Conservation (phyloP, 2,113 vertebrate genomes). For the Tragelaphus scriptus region DNA sequence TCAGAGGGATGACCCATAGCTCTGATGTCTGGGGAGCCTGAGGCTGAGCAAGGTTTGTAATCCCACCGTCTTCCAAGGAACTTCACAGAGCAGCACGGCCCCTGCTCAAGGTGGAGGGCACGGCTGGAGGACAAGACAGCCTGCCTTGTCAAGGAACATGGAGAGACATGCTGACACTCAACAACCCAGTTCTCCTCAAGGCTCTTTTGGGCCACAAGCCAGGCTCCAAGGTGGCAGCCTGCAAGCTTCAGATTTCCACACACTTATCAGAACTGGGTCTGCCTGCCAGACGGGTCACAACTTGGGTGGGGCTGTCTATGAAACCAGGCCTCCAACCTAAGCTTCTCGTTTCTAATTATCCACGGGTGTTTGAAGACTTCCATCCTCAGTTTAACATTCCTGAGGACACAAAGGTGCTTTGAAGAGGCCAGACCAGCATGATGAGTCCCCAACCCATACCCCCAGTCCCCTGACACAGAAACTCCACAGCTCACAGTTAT, state of each 20-base stretch:
- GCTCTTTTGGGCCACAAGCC: background rate
- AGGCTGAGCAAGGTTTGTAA: background rate
- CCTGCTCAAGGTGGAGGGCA: background rate
- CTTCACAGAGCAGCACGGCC: background rate
- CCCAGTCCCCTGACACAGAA: background rate
- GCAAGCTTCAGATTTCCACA: background rate
- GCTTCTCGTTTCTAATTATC: background rate
- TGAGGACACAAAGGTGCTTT: background rate
- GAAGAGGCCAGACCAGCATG: background rate
- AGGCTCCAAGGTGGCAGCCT: background rate
- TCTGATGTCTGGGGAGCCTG: background rate
- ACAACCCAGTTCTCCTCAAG: background rate
- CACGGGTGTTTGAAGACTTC: background rate
- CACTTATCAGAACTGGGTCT: background rate
- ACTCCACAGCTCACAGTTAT: conserved; percentile 52
- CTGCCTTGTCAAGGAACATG: background rate
- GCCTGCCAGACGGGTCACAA: background rate
- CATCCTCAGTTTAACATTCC: background rate
- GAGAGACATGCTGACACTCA: background rate
- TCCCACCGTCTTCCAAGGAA: background rate
- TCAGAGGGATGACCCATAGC: background rate
- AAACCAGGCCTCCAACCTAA: background rate
- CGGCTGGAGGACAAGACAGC: background rate
- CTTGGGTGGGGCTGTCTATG: background rate
- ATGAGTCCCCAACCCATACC: background rate